phyloP scores from a whole-genome alignment of 2,113 vertebrate species.

The Scophthalmus maximus region DNA sequence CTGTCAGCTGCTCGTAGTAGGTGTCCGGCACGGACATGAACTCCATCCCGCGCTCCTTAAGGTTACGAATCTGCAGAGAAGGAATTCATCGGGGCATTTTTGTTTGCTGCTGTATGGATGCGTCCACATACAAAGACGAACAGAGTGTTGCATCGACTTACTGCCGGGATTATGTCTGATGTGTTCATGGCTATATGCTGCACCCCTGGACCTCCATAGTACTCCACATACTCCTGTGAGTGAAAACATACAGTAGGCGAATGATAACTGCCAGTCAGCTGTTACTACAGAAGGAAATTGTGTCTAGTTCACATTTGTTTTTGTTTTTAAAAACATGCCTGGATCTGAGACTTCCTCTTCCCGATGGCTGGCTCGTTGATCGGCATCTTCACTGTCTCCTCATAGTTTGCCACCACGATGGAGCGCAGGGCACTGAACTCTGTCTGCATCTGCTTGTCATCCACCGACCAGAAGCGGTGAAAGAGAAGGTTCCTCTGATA shows the following conservation, averaged over 20 bases:
- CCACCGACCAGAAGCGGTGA: constrained; percentile 98
- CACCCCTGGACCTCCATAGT: constrained; percentile 92
- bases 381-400: constrained; percentile 97
- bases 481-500: constrained; percentile 94
- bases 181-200: constrained; percentile 97
- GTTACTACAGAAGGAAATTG: not conserved
- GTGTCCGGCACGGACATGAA: constrained; percentile 90
- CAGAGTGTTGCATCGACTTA: constrained; percentile 68
- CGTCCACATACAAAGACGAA: not conserved
- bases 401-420: constrained; percentile 93
- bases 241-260: not conserved
- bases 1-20: constrained; percentile 89
- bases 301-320: not conserved
- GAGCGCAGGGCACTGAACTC: constrained; percentile 94
- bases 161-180: constrained; percentile 89
- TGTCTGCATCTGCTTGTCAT: constrained; percentile 95
- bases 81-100: not conserved
- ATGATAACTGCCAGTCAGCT: not conserved
- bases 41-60: constrained; percentile 91
- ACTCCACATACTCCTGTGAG: constrained; percentile 92
- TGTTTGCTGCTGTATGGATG: not conserved
- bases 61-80: constrained; percentile 85
- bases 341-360: constrained; percentile 95
- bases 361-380: constrained; percentile 93
- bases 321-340: constrained; percentile 76